Conservation (phyloP, 2,888 invertebrate genomes). For the Phengaris arion region DNA sequence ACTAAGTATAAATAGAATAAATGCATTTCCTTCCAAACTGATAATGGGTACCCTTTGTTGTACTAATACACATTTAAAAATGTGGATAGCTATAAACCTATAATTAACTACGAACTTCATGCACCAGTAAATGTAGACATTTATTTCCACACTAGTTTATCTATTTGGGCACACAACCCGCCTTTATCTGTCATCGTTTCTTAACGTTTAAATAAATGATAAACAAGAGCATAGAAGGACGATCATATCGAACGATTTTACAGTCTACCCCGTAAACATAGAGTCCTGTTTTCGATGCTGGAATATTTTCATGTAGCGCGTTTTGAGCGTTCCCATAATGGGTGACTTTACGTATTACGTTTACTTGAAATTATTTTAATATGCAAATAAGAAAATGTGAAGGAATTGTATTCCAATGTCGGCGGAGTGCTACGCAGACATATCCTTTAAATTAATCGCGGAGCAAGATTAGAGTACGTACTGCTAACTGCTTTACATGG, state of each 20-base stretch:
- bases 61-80: conserved; percentile 72
- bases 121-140: conserved; percentile 80
- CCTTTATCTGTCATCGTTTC: conserved; percentile 78
- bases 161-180: conserved; percentile 78
- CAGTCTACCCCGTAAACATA: conserved; percentile 47
- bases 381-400: conserved; percentile 79
- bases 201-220: conserved; percentile 52
- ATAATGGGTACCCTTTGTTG: conserved; percentile 74
- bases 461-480: conserved; percentile 76
- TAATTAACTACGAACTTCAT: conserved; percentile 79
- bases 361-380: conserved; percentile 79
- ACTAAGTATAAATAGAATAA: conserved; percentile 60
- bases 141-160: conserved; percentile 80
- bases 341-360: conserved; percentile 75
- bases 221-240: conserved; percentile 56
- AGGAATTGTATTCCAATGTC: conserved; percentile 75
- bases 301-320: conserved; percentile 48
- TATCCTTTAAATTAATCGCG: conserved; percentile 79
- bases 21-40: conserved; percentile 72
- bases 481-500: conserved; percentile 78
- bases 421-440: conserved; percentile 74
- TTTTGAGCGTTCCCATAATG: conserved; percentile 54
- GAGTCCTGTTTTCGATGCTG: conserved; percentile 53
- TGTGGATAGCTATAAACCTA: conserved; percentile 75
- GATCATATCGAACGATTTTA: conserved; percentile 46